Evolutionary conservation across 2,113 vertebrate species (phyloP).

Genomic region (Dolichallabes microphthalmus): DNA sequence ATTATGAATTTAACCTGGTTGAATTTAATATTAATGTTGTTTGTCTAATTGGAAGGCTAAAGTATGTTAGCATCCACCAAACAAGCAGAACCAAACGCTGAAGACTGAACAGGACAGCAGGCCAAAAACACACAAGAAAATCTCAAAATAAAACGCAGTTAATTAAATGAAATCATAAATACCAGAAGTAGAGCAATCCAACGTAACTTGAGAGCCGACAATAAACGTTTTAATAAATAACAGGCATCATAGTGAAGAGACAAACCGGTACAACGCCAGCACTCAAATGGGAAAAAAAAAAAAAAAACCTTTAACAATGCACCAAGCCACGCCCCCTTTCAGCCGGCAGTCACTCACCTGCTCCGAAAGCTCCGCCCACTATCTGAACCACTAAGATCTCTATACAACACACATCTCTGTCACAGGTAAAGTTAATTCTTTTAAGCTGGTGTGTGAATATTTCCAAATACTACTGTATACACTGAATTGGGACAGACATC

Average conservation of each 20-base stretch:
- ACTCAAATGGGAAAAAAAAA: neutral
- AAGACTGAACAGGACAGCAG: neutral
- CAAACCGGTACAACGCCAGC: constrained; percentile 3
- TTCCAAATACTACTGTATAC: neutral
- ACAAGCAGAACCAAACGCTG: neutral
- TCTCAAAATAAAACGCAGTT: neutral
- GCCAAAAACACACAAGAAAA: neutral
- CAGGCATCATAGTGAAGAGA: neutral
- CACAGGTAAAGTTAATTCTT: neutral
- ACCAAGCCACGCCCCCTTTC: constrained; percentile 16
- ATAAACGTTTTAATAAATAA: neutral
- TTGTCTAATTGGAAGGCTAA: neutral
- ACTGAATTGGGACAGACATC: too few species aligned
- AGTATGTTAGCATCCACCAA: neutral
- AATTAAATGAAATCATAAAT: neutral
- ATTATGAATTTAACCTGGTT: neutral
- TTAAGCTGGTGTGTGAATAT: neutral
- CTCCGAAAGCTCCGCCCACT: neutral
- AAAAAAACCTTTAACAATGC: constrained; percentile 26
- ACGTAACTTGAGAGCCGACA: neutral
- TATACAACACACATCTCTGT: neutral
- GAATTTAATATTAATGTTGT: neutral
- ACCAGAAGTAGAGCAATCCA: neutral
- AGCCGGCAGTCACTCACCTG: neutral
- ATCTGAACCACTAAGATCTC: neutral